These are phyloP conservation scores for Hyppa rectilinea DNA, from an alignment of 2,888 invertebrate genomes.

Conservation along the genomic window DNA sequence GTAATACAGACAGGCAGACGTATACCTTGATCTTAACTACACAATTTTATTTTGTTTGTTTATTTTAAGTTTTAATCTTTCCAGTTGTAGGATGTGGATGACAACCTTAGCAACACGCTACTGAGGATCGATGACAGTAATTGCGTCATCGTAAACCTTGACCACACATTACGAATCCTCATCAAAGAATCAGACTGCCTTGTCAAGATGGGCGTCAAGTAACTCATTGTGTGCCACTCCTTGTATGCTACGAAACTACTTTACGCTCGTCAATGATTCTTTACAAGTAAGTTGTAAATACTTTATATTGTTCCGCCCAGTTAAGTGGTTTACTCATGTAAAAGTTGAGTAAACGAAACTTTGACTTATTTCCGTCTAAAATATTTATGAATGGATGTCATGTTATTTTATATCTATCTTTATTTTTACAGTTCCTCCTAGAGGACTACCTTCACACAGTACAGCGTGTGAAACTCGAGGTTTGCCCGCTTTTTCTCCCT, in stretches of 20 bases:
- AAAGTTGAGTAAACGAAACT: not conserved
- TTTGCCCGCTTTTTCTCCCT: too few species aligned
- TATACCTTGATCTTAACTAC: too few species aligned
- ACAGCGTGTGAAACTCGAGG: too few species aligned
- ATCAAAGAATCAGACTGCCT: constrained; percentile 96
- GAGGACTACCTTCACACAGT: constrained; percentile 96
- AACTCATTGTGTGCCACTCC: constrained; percentile 95
- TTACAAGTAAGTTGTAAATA: constrained; percentile 91
- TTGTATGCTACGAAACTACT: constrained; percentile 95
- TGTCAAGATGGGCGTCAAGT: constrained; percentile 94
- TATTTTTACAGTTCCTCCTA: constrained; percentile 92
- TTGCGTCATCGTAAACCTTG: constrained; percentile 94
- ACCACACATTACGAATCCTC: constrained; percentile 93
- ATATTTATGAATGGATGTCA: constrained; percentile 13
- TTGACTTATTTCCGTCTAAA: not conserved
- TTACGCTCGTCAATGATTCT: constrained; percentile 94
- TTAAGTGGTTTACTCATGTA: not conserved
- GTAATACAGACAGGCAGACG: too few species aligned
- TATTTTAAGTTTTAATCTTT: constrained; percentile 44
- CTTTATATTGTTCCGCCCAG: too few species aligned
- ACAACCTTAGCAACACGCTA: constrained; percentile 91
- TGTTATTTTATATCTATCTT: not conserved
- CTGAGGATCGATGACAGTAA: constrained; percentile 92
- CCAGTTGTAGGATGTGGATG: constrained; percentile 92
- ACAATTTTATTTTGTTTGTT: too few species aligned